Conservation (phyloP, 2,888 invertebrate species). For the Acrobasis suavella region DNA sequence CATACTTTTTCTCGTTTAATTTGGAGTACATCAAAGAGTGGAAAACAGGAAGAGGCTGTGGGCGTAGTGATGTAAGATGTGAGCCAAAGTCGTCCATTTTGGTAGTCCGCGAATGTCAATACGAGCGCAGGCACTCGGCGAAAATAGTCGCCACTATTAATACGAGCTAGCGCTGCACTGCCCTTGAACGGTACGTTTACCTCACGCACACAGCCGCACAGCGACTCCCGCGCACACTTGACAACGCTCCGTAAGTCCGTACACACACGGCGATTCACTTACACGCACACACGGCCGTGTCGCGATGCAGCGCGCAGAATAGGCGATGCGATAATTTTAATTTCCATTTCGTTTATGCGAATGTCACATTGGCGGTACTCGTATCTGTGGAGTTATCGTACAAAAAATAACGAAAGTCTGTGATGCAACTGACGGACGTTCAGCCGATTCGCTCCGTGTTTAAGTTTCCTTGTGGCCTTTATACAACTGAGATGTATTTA, state of each 20-base stretch:
- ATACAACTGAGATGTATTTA: neutral
- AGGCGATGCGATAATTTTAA: constrained; percentile 67
- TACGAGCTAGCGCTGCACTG: constrained; percentile 78
- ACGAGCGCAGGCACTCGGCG: constrained; percentile 52
- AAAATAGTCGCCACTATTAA: constrained; percentile 81
- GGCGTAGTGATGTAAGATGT: constrained; percentile 53
- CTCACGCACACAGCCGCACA: constrained; percentile 70
- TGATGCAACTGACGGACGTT: constrained; percentile 20
- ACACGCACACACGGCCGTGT: constrained; percentile 44
- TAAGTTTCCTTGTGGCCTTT: constrained; percentile 9
- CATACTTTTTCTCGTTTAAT: neutral
- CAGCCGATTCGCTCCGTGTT: constrained; percentile 1
- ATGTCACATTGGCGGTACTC: constrained; percentile 57
- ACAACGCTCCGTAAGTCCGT: constrained; percentile 29
- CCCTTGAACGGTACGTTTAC: constrained; percentile 81
- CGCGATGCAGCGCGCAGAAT: constrained; percentile 71
- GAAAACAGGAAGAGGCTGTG: constrained; percentile 40
- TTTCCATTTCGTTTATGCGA: constrained; percentile 74
- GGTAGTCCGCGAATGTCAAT: constrained; percentile 78
- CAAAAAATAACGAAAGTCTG: constrained; percentile 26
- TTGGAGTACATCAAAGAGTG: constrained; percentile 19
- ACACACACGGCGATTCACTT: constrained; percentile 39
- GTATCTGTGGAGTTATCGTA: constrained; percentile 28
- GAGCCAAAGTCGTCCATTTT: constrained; percentile 46
- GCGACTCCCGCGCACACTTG: constrained; percentile 35